Evolutionary conservation across 92 coral and sea anemone species (phyloP).

Genomic region (Scolanthus callimorphus): DNA sequence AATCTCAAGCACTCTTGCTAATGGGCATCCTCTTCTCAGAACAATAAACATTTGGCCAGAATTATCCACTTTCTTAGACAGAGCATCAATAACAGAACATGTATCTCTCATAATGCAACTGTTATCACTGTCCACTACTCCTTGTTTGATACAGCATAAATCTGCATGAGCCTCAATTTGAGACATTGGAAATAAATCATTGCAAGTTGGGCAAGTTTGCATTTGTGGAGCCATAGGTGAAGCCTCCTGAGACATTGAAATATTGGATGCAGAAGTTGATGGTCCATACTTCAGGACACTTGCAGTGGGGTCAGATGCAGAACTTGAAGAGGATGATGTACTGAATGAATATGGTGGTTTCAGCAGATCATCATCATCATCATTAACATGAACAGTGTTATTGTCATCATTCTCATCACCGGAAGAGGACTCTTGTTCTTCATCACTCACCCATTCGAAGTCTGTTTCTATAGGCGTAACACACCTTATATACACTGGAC

Average conservation of each 20-base stretch:
- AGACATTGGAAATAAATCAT: conserved; percentile 8
- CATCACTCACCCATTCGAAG: conserved; percentile 27
- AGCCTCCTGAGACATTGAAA: conserved; percentile 9
- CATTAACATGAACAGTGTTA: conserved; percentile 9
- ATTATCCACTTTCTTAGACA: too few relatives aligned
- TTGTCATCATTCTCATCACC: conserved; percentile 12
- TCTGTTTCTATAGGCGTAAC: conserved; percentile 29
- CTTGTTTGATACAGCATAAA: too few relatives aligned
- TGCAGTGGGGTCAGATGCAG: conserved; percentile 5
- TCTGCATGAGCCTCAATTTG: conserved; percentile 12
- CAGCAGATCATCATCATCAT: conserved; percentile 24
- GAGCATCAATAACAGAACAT: too few relatives aligned
- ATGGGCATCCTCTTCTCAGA: too few relatives aligned
- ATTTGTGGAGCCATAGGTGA: conserved; percentile 10
- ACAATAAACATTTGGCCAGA: too few relatives aligned
- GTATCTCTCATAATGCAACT: too few relatives aligned
- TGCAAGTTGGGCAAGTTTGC: conserved; percentile 14
- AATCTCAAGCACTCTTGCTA: too few relatives aligned
- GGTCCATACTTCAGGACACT: too few relatives aligned
- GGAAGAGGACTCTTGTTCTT: conserved; percentile 19
- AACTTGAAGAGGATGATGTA: neutral
- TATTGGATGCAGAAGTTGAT: conserved; percentile 7
- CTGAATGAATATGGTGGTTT: conserved; percentile 7
- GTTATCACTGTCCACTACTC: too few relatives aligned
- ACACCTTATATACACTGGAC: conserved; percentile 32